A percentile compares a stretch with the other conserved stretches of the same genome.
phyloP scores from a whole-genome alignment of 2,888 invertebrate genomes.

The Crepidodera aurea region DNA sequence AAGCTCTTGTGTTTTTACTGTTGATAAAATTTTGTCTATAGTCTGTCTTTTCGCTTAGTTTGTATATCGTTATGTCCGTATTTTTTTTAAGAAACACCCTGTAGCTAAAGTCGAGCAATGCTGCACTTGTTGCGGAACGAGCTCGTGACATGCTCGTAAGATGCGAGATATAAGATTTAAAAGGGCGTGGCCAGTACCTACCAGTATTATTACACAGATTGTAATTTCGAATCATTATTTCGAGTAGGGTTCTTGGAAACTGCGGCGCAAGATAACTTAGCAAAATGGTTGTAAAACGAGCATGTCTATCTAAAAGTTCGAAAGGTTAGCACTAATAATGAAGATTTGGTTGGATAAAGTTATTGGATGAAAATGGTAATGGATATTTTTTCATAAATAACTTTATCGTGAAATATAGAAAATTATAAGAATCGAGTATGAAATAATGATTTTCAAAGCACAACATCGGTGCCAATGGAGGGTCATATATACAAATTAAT shows the following conservation, averaged over 20 bases:
- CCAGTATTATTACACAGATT: constrained; percentile 56
- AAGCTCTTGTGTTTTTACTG: too few species aligned
- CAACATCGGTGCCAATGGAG: too few species aligned
- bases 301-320: constrained; percentile 15
- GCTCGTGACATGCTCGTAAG: constrained; percentile 41
- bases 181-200: constrained; percentile 50
- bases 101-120: background rate
- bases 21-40: too few species aligned
- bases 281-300: constrained; percentile 19
- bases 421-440: too few species aligned
- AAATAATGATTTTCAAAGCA: too few species aligned
- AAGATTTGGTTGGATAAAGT: too few species aligned
- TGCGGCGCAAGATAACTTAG: constrained; percentile 49
- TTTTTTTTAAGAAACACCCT: background rate
- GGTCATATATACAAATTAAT: too few species aligned
- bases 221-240: constrained; percentile 56
- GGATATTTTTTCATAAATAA: too few species aligned
- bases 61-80: too few species aligned
- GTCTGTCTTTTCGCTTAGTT: too few species aligned
- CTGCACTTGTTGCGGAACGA: constrained; percentile 1
- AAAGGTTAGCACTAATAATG: background rate
- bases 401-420: too few species aligned
- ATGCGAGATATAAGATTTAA: constrained; percentile 41
- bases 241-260: constrained; percentile 53
- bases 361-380: too few species aligned